These are phyloP conservation scores for Heteromormyrus szaboi DNA, from an alignment of 2,797 vertebrate species.

Conservation along the genomic window DNA sequence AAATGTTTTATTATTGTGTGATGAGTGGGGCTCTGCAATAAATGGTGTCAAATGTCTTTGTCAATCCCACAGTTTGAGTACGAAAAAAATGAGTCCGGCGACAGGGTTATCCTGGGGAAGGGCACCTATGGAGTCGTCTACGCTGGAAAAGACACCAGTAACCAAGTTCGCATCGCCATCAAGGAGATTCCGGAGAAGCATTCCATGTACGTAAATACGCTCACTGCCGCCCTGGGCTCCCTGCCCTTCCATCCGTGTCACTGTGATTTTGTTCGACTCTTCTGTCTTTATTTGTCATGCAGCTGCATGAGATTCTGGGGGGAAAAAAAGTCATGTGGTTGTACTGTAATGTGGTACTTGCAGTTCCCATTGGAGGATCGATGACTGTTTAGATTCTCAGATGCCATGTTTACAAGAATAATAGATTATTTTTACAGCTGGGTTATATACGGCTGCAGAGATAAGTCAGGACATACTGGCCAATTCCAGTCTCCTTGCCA, in stretches of 20 bases:
- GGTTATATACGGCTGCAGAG: neutral
- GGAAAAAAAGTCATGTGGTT: neutral
- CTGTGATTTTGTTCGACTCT: neutral
- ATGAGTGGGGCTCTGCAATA: neutral
- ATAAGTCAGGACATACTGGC: neutral
- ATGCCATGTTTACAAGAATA: conserved; percentile 18
- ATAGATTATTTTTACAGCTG: conserved; percentile 5
- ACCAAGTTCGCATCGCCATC: conserved; percentile 84
- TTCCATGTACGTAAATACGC: conserved; percentile 62
- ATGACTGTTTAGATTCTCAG: conserved; percentile 34
- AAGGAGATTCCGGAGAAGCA: conserved; percentile 89
- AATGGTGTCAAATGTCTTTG: neutral
- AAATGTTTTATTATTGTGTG: neutral
- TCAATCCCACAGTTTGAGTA: conserved; percentile 67
- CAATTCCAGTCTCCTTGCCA: neutral
- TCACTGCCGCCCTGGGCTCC: neutral
- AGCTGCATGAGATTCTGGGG: neutral
- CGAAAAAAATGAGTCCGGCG: conserved; percentile 66
- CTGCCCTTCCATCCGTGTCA: neutral
- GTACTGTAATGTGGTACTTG: neutral
- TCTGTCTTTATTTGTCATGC: neutral
- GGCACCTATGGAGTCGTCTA: conserved; percentile 86
- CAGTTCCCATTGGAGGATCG: neutral
- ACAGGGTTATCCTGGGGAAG: conserved; percentile 78
- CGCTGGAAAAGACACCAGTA: conserved; percentile 76